Percentiles rank a stretch among this genome's conserved stretches.
Evolutionary conservation across 2,113 vertebrate genomes (phyloP).

Genomic region (Cariama cristata): DNA sequence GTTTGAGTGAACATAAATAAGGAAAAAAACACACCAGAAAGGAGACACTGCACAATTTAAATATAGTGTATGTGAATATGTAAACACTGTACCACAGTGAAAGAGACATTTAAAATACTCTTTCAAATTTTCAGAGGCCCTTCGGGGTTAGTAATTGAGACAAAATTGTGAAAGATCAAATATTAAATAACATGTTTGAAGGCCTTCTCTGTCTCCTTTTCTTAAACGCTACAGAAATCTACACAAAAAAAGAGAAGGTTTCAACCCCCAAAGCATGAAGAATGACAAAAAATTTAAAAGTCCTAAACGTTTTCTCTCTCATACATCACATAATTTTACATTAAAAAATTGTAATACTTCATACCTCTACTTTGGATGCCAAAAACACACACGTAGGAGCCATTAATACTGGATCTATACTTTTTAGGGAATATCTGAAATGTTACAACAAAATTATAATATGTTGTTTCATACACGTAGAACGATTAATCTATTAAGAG

Average conservation of each 20-base stretch:
- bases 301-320: conserved; percentile 20
- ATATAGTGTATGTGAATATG: not conserved
- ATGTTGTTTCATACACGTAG: conserved; percentile 56
- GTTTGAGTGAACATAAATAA: conserved; percentile 12
- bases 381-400: conserved; percentile 99
- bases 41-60: conserved; percentile 10
- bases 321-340: conserved; percentile 65
- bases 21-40: conserved; percentile 34
- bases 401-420: conserved; percentile 99
- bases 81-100: not conserved
- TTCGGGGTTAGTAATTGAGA: conserved; percentile 30
- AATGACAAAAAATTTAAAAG: conserved; percentile 33
- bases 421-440: conserved; percentile 97
- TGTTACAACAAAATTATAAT: conserved; percentile 68
- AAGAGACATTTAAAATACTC: conserved; percentile 11
- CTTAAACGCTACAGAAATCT: conserved; percentile 43
- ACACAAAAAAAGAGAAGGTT: conserved; percentile 14
- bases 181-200: conserved; percentile 6
- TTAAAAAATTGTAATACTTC: conserved; percentile 68
- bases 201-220: conserved; percentile 32
- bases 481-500: conserved; percentile 62
- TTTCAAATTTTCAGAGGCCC: not conserved
- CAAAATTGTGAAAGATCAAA: not conserved
- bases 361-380: conserved; percentile 99
- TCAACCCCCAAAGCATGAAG: conserved; percentile 55